A percentile compares a stretch with the other conserved stretches of the same genome.
These are phyloP conservation scores for Thunnus thynnus DNA, from an alignment of 2,113 vertebrate genomes.

Conservation along the genomic window DNA sequence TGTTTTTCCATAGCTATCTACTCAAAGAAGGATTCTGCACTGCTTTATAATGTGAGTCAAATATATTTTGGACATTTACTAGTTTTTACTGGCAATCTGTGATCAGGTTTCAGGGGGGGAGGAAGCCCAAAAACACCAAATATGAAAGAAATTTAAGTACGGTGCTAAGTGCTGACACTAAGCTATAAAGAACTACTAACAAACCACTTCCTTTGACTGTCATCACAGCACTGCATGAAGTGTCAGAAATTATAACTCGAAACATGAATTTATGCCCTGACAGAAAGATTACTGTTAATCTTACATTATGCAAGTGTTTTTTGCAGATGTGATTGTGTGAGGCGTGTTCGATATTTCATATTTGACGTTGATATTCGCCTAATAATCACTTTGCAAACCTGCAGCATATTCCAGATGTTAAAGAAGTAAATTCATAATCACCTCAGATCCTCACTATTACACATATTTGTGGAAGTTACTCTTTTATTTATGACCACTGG, in stretches of 20 bases:
- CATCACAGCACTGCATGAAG: too few relatives aligned
- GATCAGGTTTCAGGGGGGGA: background rate
- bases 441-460: too few relatives aligned
- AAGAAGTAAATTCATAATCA: too few relatives aligned
- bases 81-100: background rate
- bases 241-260: too few relatives aligned
- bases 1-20: background rate
- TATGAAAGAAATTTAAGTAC: background rate
- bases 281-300: too few relatives aligned
- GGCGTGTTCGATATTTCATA: too few relatives aligned
- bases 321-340: background rate
- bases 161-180: background rate
- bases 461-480: too few relatives aligned
- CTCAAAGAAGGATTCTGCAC: background rate
- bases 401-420: background rate
- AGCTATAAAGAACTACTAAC: background rate
- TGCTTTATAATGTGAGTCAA: background rate
- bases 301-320: background rate
- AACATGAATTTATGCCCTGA: too few relatives aligned
- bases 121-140: background rate
- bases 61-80: conserved; percentile 8
- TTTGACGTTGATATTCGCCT: too few relatives aligned
- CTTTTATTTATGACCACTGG: too few relatives aligned
- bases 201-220: background rate
- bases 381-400: background rate